Conservation (phyloP, 1,140 invertebrate genomes). For the Caenorhabditis inopinata region DNA sequence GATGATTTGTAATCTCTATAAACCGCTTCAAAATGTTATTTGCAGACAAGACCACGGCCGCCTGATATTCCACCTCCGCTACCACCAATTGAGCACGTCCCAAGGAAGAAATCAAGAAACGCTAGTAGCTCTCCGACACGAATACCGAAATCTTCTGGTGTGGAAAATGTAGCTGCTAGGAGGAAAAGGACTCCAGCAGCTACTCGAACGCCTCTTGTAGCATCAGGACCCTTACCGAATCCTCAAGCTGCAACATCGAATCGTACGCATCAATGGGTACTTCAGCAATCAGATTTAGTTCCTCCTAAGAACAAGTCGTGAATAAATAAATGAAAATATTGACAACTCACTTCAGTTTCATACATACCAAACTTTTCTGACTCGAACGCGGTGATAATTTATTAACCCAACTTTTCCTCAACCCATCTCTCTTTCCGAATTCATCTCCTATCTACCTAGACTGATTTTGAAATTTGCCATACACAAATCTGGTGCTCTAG, state of each 20-base stretch:
- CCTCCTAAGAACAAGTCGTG: background rate
- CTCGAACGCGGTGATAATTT: constrained; percentile 39
- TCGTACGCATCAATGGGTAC: constrained; percentile 53
- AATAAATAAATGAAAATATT: background rate
- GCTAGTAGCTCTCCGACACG: constrained; percentile 27
- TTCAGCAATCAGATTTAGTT: constrained; percentile 55
- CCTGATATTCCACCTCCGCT: constrained; percentile 34
- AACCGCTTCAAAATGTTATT: background rate
- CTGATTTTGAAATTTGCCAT: background rate
- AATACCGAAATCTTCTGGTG: constrained; percentile 12
- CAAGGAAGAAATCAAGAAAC: background rate
- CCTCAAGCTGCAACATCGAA: constrained; percentile 36
- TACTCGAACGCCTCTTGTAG: background rate
- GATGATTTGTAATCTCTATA: too few relatives aligned
- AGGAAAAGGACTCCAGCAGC: constrained; percentile 13
- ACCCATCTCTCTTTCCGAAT: background rate
- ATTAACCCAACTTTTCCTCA: constrained; percentile 26
- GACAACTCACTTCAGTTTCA: constrained; percentile 19
- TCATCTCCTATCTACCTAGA: constrained; percentile 14
- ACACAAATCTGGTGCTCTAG: constrained; percentile 17
- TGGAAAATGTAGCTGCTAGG: constrained; percentile 25
- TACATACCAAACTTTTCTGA: constrained; percentile 18
- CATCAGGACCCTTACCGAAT: constrained; percentile 8
- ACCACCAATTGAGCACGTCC: background rate
- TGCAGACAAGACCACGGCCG: background rate